A percentile compares a stretch with the other conserved stretches of the same genome.
phyloP scores from a whole-genome alignment of 2,113 vertebrate genomes.

The Indicator maculatus region DNA sequence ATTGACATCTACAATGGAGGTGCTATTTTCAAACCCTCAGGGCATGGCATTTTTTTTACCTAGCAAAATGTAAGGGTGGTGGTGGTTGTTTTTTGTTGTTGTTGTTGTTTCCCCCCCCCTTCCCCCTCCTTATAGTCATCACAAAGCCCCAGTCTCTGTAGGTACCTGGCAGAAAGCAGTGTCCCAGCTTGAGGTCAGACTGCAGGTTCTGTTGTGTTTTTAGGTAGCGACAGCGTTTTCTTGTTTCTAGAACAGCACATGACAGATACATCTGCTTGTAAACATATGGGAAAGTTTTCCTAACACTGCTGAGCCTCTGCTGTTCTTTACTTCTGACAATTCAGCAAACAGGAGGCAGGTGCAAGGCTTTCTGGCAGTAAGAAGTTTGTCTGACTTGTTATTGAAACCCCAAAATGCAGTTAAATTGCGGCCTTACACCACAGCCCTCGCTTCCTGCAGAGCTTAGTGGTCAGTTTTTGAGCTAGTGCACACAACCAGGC shows the following conservation, averaged over 20 bases:
- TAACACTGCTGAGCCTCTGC: conserved; percentile 8
- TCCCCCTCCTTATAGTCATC: background rate
- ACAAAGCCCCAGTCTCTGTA: background rate
- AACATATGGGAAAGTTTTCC: conserved; percentile 37
- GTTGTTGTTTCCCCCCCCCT: background rate
- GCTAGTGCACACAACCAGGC: background rate
- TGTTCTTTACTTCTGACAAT: conserved; percentile 23
- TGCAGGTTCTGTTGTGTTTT: background rate
- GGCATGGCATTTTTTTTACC: background rate
- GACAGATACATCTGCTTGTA: conserved; percentile 41
- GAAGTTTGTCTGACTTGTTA: background rate
- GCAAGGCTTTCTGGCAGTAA: background rate
- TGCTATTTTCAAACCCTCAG: background rate
- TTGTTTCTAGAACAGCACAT: conserved; percentile 43
- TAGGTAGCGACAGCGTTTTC: background rate
- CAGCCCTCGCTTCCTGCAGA: background rate
- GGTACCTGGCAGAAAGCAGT: background rate
- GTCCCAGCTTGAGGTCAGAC: background rate
- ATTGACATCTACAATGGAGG: background rate
- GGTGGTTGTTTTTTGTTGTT: too few species aligned
- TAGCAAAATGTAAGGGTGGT: background rate
- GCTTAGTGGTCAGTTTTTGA: background rate
- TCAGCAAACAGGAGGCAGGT: conserved; percentile 51
- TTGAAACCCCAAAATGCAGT: background rate
- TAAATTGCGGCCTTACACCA: background rate